Evolutionary conservation across 2,113 vertebrate genomes (phyloP), one percentile per base, ranked within the genome.

Genomic region (Sterna hirundo): DNA sequence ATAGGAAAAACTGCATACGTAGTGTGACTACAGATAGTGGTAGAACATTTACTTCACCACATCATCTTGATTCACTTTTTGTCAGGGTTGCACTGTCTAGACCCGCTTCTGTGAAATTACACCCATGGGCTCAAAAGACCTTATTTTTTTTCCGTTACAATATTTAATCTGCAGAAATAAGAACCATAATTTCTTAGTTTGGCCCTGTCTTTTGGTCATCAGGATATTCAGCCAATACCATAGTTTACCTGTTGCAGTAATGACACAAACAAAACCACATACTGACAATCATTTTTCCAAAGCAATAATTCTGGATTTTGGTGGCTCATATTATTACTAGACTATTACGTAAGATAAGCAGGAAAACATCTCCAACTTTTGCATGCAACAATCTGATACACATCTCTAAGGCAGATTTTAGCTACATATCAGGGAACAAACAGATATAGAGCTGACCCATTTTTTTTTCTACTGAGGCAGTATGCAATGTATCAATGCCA

Each of bases 391-490:
- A 51, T 40, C 23, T 69, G 29, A 90, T 58, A n/a, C 11, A 15
- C 7, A 55, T 26, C 3, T 47, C 10, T 46, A 52, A 49, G 17
- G 15, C 21, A 52, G n/a, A 57, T 72, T 86, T 77, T 68, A 52
- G 61, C 10, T 12, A 23, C 51, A 57, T 26, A 42, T 65, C 12
- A 72, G 77, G 19, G 34, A 81, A 66, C 15, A 86, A 94, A 68
- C 7, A 38, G 32, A 1, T 51, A 27, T 3, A 57, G 49, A 74
- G 2, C 29, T 3, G 3, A 71, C 6, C 7, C 23, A 10, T 13
- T 18, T 81, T 29, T 23, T 54, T 65, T 36, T 38, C 10, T 62
- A 9, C 23, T 74, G 47, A 86, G n/a, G 15, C 16, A 57, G 1
- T 62, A 23, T 42, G 76, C n/a, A 69, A 8, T 52, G 10, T 18